phyloP scores from a whole-genome alignment of 2,888 invertebrate genomes.

The Drosophila sordidapex region DNA sequence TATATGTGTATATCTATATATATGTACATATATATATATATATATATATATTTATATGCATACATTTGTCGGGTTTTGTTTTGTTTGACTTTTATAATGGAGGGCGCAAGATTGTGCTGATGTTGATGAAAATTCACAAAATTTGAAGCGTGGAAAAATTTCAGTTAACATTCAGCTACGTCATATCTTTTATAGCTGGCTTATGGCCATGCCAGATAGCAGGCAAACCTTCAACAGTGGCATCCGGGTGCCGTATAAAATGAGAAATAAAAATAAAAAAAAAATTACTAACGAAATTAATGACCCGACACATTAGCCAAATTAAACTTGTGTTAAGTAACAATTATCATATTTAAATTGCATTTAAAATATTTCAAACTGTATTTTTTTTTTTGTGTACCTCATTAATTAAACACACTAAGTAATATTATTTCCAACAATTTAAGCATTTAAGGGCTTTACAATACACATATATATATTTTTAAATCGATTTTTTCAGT shows the following conservation, averaged over 20 bases:
- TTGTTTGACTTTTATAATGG: slow-evolving; percentile 60
- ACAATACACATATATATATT: background rate
- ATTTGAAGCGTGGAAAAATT: slow-evolving; percentile 74
- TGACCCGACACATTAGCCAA: slow-evolving; percentile 2
- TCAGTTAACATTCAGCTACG: slow-evolving; percentile 47
- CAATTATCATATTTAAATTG: slow-evolving; percentile 8
- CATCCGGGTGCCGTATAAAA: background rate
- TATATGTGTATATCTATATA: background rate
- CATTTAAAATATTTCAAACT: background rate
- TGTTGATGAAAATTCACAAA: slow-evolving; percentile 71
- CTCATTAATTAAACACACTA: background rate
- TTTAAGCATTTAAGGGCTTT: background rate
- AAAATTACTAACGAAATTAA: background rate
- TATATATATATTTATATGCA: background rate
- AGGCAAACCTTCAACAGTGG: slow-evolving; percentile 12
- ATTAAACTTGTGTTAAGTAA: slow-evolving; percentile 2
- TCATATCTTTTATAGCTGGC: slow-evolving; percentile 61
- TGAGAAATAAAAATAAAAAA: background rate
- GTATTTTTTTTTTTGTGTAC: background rate
- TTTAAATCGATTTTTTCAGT: background rate
- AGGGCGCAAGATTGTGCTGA: slow-evolving; percentile 48
- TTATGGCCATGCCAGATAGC: slow-evolving; percentile 22
- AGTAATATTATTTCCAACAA: background rate
- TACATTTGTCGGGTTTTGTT: slow-evolving; percentile 15
- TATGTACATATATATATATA: no score